A percentile compares a stretch with the other conserved stretches of the same genome.
These are phyloP conservation scores for Napeogenes sylphis DNA, from an alignment of 2,888 invertebrate genomes.

Conservation along the genomic window DNA sequence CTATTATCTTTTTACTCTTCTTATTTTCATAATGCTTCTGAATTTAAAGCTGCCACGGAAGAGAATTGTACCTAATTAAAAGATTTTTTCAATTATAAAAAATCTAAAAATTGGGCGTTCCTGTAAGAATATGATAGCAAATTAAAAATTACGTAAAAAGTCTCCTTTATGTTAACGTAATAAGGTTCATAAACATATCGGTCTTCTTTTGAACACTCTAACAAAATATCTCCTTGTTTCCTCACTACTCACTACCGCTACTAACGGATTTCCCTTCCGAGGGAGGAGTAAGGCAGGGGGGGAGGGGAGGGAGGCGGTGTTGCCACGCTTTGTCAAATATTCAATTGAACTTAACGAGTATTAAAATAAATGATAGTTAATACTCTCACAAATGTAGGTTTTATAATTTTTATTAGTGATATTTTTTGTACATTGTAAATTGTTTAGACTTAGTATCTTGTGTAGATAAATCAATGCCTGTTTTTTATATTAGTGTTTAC, in stretches of 20 bases:
- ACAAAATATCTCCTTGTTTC: not conserved
- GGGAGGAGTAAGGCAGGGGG: no score
- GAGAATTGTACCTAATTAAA: slow-evolving; percentile 55
- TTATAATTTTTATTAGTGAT: slow-evolving; percentile 1
- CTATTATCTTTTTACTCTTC: slow-evolving; percentile 7
- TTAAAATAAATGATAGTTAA: not conserved
- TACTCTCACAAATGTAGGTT: not conserved
- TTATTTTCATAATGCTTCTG: slow-evolving; percentile 28
- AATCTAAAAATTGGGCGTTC: slow-evolving; percentile 61
- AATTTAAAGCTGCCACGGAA: slow-evolving; percentile 43
- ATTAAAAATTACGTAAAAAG: slow-evolving; percentile 6
- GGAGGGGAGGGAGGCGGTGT: not conserved
- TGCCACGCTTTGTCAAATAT: slow-evolving; percentile 1
- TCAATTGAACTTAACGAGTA: not conserved
- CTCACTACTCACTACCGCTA: not conserved
- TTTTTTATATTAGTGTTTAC: no score
- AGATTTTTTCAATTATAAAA: slow-evolving; percentile 65
- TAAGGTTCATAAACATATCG: not conserved
- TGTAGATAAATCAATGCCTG: no score
- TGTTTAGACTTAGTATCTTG: not conserved
- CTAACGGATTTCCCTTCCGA: not conserved
- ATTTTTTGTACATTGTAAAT: not conserved
- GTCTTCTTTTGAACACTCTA: not conserved
- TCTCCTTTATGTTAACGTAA: not conserved
- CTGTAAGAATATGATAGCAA: slow-evolving; percentile 24